phyloP scores from a whole-genome alignment of 1,140 invertebrate genomes.

The Hesperophylax magnus region DNA sequence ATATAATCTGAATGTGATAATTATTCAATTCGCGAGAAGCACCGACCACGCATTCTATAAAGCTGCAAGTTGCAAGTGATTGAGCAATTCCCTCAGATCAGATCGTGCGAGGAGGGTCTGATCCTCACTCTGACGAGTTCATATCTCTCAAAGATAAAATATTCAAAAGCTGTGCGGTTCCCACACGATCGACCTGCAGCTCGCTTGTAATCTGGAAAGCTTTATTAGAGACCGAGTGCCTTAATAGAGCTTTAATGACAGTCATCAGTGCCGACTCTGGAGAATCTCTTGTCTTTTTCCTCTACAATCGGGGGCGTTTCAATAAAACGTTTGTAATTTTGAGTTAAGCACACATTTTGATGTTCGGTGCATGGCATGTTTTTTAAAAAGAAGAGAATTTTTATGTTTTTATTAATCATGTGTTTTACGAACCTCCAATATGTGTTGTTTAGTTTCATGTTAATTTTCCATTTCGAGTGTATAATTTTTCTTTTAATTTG shows the following conservation, averaged over 20 bases:
- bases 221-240: conserved; percentile 51
- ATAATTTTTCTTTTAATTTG: too few species aligned
- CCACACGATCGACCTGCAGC: conserved; percentile 26
- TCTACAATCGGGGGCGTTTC: conserved; percentile 2
- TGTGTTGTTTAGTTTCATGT: too few species aligned
- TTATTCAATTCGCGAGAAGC: neutral
- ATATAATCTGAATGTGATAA: neutral
- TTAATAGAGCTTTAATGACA: conserved; percentile 56
- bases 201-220: conserved; percentile 48
- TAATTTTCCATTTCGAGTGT: too few species aligned
- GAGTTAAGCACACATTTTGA: conserved; percentile 3
- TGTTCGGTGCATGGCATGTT: neutral
- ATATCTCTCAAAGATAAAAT: conserved; percentile 6
- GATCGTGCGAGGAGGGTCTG: neutral
- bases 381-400: neutral
- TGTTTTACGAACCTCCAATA: too few species aligned
- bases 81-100: conserved; percentile 23
- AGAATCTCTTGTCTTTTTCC: conserved; percentile 45
- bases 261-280: conserved; percentile 47
- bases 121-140: neutral
- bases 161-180: conserved; percentile 31
- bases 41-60: neutral
- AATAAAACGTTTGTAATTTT: conserved; percentile 23
- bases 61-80: conserved; percentile 6
- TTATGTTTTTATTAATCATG: too few species aligned